Evolutionary conservation across 2,113 vertebrate species (phyloP).

Genomic region (Pedionomus torquatus): DNA sequence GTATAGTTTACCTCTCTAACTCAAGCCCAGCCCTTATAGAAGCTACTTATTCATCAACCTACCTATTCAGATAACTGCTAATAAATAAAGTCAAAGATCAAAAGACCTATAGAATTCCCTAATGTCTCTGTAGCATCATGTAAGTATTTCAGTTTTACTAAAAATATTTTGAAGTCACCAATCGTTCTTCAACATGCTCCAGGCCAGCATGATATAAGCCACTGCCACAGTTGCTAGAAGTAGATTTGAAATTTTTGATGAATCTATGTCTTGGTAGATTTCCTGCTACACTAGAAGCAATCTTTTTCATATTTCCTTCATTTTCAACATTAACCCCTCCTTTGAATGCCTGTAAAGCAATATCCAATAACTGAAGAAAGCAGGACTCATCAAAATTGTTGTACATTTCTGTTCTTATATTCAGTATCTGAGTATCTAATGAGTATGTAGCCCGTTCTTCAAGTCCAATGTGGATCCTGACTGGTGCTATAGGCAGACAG

Average conservation of each 20-base stretch:
- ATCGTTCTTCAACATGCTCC: background rate
- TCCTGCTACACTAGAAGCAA: background rate
- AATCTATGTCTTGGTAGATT: background rate
- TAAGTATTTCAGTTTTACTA: background rate
- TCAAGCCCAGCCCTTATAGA: background rate
- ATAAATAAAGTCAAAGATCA: background rate
- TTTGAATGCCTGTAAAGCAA: background rate
- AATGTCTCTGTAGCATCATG: background rate
- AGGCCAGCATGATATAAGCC: background rate
- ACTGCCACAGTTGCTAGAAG: background rate
- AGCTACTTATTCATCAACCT: background rate
- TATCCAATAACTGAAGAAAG: background rate
- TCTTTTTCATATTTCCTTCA: background rate
- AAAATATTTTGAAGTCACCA: background rate
- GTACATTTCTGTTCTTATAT: background rate
- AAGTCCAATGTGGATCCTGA: background rate
- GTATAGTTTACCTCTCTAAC: background rate
- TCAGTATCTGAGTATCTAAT: background rate
- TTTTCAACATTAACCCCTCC: background rate
- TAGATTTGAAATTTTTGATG: background rate
- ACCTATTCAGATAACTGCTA: background rate
- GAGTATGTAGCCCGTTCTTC: background rate
- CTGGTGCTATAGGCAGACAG: background rate
- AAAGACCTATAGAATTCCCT: background rate
- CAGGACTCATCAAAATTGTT: background rate